Conservation (phyloP, 2,888 invertebrate species). For the Mesorhabditis belari region DNA sequence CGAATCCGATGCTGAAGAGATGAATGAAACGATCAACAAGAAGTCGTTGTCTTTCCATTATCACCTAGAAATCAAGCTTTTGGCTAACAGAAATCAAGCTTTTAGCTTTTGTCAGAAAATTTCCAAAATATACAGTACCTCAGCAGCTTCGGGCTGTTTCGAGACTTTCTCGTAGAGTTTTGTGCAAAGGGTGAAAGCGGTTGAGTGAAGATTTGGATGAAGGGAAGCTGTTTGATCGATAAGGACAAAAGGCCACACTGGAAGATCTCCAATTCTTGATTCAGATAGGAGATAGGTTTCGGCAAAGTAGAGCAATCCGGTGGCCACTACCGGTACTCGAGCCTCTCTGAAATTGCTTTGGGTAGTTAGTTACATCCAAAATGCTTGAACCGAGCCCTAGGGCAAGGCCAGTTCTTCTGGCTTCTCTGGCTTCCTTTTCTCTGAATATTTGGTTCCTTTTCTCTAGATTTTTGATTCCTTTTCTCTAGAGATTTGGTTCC, state of each 20-base stretch:
- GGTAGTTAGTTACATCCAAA: neutral
- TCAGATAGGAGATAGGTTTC: slow-evolving; percentile 8
- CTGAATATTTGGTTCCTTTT: no score
- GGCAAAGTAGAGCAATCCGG: slow-evolving; percentile 13
- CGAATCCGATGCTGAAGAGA: slow-evolving; percentile 21
- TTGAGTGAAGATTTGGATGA: slow-evolving; percentile 20
- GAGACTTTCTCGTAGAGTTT: slow-evolving; percentile 24
- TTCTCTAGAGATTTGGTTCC: no score
- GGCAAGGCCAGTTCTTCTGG: no score
- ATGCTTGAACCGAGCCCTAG: no score
- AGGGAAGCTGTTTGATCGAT: slow-evolving; percentile 25
- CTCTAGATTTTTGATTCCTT: no score
- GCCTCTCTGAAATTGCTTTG: neutral
- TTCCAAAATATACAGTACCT: slow-evolving; percentile 7
- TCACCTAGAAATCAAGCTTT: slow-evolving; percentile 2
- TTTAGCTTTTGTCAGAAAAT: neutral
- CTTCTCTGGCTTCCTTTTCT: no score
- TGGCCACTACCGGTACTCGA: slow-evolving; percentile 12
- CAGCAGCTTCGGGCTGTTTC: slow-evolving; percentile 21
- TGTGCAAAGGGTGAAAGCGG: slow-evolving; percentile 24
- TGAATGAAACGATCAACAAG: slow-evolving; percentile 34
- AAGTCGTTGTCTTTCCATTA: slow-evolving; percentile 27
- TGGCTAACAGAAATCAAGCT: neutral
- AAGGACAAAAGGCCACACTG: slow-evolving; percentile 16
- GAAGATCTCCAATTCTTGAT: slow-evolving; percentile 14